Evolutionary conservation across 2,888 invertebrate genomes (phyloP), one percentile per base, ranked within the genome.

Genomic region (Melitaea athalia): DNA sequence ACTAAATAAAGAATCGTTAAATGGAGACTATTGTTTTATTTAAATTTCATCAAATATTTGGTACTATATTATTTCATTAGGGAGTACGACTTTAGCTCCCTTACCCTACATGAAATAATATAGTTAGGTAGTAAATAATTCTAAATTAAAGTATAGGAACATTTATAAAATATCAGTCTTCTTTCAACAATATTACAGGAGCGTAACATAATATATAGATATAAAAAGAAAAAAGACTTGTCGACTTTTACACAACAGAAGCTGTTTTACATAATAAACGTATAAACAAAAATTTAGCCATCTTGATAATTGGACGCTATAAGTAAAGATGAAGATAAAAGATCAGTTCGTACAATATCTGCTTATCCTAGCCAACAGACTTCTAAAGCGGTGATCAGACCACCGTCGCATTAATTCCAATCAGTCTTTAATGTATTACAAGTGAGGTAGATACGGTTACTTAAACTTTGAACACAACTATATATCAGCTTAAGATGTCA

Each of bases 131-230:
- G 86, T 89, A 90, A 91, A 91, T 88, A 89, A 92, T 86, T 88
- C 90, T 91, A 92, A 92, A 92, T 86, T 88, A 90, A 88, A 92
- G 89, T 90, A 91, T 92, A 92, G 92, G 92, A 92, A 92, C 92
- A 90, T 90, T 87, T 87, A 85, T 85, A 87, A 89, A 85, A 87
- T 86, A 85, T 92, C 92, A 92, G 92, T 92, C 92, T 91, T 90
- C 82, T 79, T 85, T 85, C 81, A 87, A 89, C 85, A 89, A 87
- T 87, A 85, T 88, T 87, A 88, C 86, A 88, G 87, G 86, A 86
- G 84, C 84, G 81, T 87, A 89, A 89, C 87, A 81, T 86, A 90
- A 88, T 85, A 81, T 81, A 80, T 79, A 81, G 75, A 79, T 76
- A 77, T 75, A 76, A 76, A 78, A 78, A 77, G 83, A 85, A 81